These are phyloP conservation scores for Cichladusa arquata DNA, from an alignment of 2,113 vertebrate genomes.

Conservation along the genomic window DNA sequence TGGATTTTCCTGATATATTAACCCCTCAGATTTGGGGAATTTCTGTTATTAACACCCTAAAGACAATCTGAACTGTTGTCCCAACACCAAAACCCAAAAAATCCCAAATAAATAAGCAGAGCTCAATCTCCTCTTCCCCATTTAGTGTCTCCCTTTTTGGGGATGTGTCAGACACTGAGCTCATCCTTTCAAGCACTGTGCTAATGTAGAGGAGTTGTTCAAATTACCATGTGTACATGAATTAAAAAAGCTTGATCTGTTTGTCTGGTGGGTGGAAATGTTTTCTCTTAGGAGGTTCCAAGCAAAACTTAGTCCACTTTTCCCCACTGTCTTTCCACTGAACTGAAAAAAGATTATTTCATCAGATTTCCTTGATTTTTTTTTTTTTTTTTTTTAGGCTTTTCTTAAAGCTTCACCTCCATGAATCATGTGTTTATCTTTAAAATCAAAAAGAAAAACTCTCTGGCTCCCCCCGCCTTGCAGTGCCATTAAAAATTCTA, in stretches of 20 bases:
- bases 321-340: neutral
- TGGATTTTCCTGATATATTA: neutral
- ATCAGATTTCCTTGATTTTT: neutral
- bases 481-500: slow-evolving; percentile 40
- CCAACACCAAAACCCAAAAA: neutral
- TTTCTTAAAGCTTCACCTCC: neutral
- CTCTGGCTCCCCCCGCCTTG: neutral
- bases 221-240: neutral
- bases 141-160: neutral
- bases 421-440: neutral
- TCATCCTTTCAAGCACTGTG: neutral
- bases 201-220: neutral
- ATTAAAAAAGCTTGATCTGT: neutral
- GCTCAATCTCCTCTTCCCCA: neutral
- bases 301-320: neutral
- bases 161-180: neutral
- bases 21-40: neutral
- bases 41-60: neutral
- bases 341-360: neutral
- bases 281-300: neutral
- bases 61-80: neutral
- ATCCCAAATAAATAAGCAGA: neutral
- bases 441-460: slow-evolving; percentile 23
- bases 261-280: neutral
- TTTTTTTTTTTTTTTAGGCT: neutral